Conservation (phyloP, 2,888 invertebrate genomes). For the Callimorpha dominula region DNA sequence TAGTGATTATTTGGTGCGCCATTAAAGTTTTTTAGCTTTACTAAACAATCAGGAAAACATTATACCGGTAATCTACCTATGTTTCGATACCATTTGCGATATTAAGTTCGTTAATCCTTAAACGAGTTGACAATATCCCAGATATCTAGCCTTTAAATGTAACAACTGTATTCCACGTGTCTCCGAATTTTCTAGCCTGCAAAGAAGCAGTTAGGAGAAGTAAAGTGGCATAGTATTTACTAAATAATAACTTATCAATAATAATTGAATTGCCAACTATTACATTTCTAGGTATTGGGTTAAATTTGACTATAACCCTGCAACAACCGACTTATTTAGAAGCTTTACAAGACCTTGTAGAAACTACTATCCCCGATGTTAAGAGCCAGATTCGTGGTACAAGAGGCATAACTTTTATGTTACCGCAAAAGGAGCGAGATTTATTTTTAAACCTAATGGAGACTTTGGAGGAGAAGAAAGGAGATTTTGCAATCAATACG, state of each 20-base stretch:
- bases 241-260: not conserved
- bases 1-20: no score
- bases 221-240: not conserved
- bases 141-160: no score
- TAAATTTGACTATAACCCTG: conserved; percentile 28
- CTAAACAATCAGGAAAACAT: no score
- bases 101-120: no score
- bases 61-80: no score
- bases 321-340: conserved; percentile 18
- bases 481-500: conserved; percentile 12
- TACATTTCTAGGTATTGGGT: conserved; percentile 31
- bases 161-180: no score
- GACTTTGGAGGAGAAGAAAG: conserved; percentile 20
- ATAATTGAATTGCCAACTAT: no score
- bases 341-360: conserved; percentile 17
- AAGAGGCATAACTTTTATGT: conserved; percentile 24
- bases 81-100: no score
- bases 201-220: no score
- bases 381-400: conserved; percentile 13
- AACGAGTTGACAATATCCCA: no score
- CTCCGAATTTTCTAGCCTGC: no score
- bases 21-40: no score
- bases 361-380: conserved; percentile 9
- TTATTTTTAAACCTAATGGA: conserved; percentile 26
- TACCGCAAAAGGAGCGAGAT: conserved; percentile 25